Evolutionary conservation across 2,113 vertebrate species (phyloP), one percentile per base, ranked within the genome.

Genomic region (Lophius piscatorius): DNA sequence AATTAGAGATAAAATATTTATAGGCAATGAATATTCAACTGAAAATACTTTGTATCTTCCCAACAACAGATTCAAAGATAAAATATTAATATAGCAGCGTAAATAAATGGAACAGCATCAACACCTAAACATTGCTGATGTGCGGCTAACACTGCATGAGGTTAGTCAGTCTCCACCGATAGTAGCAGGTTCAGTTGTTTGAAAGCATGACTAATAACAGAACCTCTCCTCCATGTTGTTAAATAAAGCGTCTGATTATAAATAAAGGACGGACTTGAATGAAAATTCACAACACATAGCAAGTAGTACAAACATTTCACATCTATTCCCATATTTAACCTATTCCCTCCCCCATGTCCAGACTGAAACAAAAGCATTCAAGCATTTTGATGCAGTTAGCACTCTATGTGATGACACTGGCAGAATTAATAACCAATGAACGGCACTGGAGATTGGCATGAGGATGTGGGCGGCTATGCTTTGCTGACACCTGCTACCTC

Each of bases 1-100:
- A 86, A 82, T 78, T 63, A 74, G 49, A 71, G 57, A 49, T 91
- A 65, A 90, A 91, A 84, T 90, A 90, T 90, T 89, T 84, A 90
- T 89, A 57, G 41, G 57, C 60, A 70, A 84, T 90, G 85, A 87
- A 88, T 90, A 89, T 88, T 88, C 78, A 87, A 76, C 65, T 64
- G 49, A 88, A 72, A 74, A 58, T 73, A 69, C 66, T 81, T 82
- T 76, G 66, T 82, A 74, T 82, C 71, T 70, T 73, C 76, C 60
- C 78, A 70, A 40, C 49, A 83, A 79, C 76, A 73, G 70, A 83
- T 80, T 67, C 79, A 58, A 47, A 31, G 47, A 80, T 87, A 69
- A 87, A 90, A 89, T 87, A 90, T 90, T 88, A n/a, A n/a, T 76
- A 91, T 82, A 47, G 41, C 22, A 66, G 61, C 61, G 75, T 80